Base-by-base conservation (phyloP, 2,113 vertebrate genomes). In the Tetrax tetrax region DNA sequence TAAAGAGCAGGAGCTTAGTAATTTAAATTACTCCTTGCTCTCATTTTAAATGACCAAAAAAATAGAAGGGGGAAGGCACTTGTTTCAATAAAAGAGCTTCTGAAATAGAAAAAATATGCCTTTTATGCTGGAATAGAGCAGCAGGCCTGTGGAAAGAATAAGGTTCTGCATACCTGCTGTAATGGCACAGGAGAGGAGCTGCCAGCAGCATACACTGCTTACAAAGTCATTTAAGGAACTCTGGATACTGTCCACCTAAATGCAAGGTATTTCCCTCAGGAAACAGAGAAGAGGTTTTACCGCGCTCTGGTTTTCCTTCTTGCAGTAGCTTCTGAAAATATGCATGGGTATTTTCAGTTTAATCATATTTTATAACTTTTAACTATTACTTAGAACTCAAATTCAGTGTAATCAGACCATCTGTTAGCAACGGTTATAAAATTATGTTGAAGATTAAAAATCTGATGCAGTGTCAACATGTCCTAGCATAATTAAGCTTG, bases 341-440 rank as follows among this genome's bases (percentile, higher is more conserved):
- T 80, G 86, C 70, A 77, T 65, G 78, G 45, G 12, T 84, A 78
- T 95, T 96, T 92, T 77, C 81, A 87, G 35, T 82, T 93, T 94
- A 86, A 91, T 95, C 86, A 65, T 77, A 80, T 90, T 94, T 95
- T 90, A 83, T 33, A 54, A 92, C 92, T 96, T 94, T 92, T 75
- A 95, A 81, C 92, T 91, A 89, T 94, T 95, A 75, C 83, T 97
- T 95, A 91, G 96, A 92, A 63, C 93, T 89, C 48, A 71, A 82
- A 94, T 87, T 95, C 92, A 89, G 96, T 89, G 81, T 89, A 96
- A 94, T 94, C 94, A 84, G 94, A 77, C 96, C 94, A 95, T 96
- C 94, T 96, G 96, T 95, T 97, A 95, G 92, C 93, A 93, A 91
- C 60, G 87, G 69, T 87, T 95, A 85, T 41, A 87, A 93, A 97